Evolutionary conservation across 1,140 invertebrate species (phyloP).

Genomic region (Dreissena polymorpha): DNA sequence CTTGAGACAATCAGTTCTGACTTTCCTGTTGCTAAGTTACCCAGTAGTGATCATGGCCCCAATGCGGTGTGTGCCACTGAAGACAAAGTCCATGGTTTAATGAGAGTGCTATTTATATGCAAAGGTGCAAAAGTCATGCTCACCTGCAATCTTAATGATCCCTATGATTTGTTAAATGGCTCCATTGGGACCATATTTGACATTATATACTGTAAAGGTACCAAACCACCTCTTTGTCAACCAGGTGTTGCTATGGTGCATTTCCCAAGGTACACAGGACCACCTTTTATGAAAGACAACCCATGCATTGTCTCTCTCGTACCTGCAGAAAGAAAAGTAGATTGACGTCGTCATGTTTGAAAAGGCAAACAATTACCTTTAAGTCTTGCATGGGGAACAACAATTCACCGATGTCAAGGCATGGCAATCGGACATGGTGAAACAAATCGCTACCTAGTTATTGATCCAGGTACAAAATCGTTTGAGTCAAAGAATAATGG

Average conservation of each 20-base stretch:
- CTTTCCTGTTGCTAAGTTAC: constrained; percentile 42
- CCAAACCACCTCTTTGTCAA: too few relatives aligned
- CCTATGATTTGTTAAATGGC: constrained; percentile 54
- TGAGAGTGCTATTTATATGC: constrained; percentile 26
- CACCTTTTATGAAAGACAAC: too few relatives aligned
- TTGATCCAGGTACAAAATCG: too few relatives aligned
- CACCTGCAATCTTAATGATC: too few relatives aligned
- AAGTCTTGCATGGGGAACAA: too few relatives aligned
- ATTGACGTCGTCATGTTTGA: constrained; percentile 42
- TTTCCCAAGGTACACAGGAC: too few relatives aligned
- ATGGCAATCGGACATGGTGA: too few relatives aligned
- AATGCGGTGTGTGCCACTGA: background rate
- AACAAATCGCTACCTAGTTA: too few relatives aligned
- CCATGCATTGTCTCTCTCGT: constrained; percentile 45
- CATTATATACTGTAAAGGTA: constrained; percentile 39
- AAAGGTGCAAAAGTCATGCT: constrained; percentile 51
- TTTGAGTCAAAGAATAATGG: constrained; percentile 60
- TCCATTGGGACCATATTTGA: constrained; percentile 46
- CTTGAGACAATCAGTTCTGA: too few relatives aligned
- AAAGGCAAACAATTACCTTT: too few relatives aligned
- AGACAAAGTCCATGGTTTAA: constrained; percentile 17
- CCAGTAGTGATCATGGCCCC: constrained; percentile 4
- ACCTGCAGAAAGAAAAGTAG: constrained; percentile 46
- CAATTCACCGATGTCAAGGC: too few relatives aligned
- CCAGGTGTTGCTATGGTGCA: too few relatives aligned